Base-by-base conservation (phyloP, 2,888 invertebrate genomes). In the Liopterus haemorrhoidalis region DNA sequence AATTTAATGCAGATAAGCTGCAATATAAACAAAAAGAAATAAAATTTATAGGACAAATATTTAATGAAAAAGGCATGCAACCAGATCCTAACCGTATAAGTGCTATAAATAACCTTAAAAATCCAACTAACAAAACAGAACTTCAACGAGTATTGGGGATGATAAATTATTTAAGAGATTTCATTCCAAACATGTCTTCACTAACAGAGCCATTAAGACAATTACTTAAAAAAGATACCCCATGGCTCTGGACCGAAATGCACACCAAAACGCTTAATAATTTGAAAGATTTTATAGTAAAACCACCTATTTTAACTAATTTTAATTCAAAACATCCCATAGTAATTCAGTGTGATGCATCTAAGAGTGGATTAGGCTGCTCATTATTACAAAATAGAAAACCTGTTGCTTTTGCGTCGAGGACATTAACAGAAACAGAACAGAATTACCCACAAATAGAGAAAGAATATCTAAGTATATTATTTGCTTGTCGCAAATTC, bases 1-100 rank as follows among this genome's bases (percentile, higher is more conserved):
- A 46, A 33, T 54, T 52, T 39, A 54, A 52, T 33, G 46, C 48
- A 45, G 49, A 48, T 31, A 52, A 53, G 47, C 28, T 53, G 27
- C 51, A 50, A 45, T 51, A 39, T 48, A 39, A 35, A 19, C 36
- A 50, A 46, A 43, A 32, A 15, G 9, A 42, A 19, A 48, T 54
- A 30, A 49, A 48, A 32, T 48, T 48, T 43, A 42, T 47, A 33
- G 36, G 31, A n/a, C 39, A 40, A 31, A 25, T 39, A 2, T 20
- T 44, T 33, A 25, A 19, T 20, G 33, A 33, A 16, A 39, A 30
- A 12, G 46, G 46, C 2, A 41, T 40, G 41, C 12, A 46, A 25
- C 27, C 35, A 19, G 41, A 40, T 28, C 19, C 41, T 28, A 30
- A 28, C 19, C 35, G 46, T 14, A 22, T 51, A 15, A 41, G 47